Base-by-base conservation (phyloP, 1,140 invertebrate species). In the Araneus ventricosus region DNA sequence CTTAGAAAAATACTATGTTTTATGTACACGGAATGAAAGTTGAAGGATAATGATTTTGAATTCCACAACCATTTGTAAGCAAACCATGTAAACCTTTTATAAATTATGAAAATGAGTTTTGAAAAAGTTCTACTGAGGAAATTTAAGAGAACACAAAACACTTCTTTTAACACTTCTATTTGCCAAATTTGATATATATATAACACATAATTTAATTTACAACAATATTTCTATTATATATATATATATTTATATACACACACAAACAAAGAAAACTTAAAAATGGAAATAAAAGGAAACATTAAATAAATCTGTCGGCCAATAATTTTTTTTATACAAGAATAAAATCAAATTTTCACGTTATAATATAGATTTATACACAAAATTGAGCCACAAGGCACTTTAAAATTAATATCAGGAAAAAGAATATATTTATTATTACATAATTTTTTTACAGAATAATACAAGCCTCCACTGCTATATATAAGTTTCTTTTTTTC, bases 351-450 rank as follows among this genome's bases (percentile, higher is more conserved):
- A 57, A 61, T 87, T 59, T 37, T 88, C 59, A 88, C 30, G 24
- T 39, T 59, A 20, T 22, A 75, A 17, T 37, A 75, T 75, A 75
- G 70, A 75, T 75, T 75, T 75, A 75, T 75, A 75, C 70, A 75
- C 30, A 37, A 34, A 75, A 75, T 75, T 75, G 70, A 75, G 70
- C 70, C 70, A 37, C 70, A 75, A 75, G 70, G 70, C 70, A 75
- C 70, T 75, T 75, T 0, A 89, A 79, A 90, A 79, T 52, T 91
- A 52, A 61, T 89, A 92, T 86, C 84, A 82, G 45, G 79, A 85
- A 88, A 89, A 89, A 93, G 87, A 93, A 89, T 82, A 93, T 88
- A 93, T 89, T 93, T 93, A 93, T 93, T 93, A 93, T 93, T 93
- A 93, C 92, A 93, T 61, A 84, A 93, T 80, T 93, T 37, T 63